Percentiles rank a stretch among this genome's conserved stretches.
phyloP scores from a whole-genome alignment of 2,797 vertebrate species.

The Trematomus bernacchii region DNA sequence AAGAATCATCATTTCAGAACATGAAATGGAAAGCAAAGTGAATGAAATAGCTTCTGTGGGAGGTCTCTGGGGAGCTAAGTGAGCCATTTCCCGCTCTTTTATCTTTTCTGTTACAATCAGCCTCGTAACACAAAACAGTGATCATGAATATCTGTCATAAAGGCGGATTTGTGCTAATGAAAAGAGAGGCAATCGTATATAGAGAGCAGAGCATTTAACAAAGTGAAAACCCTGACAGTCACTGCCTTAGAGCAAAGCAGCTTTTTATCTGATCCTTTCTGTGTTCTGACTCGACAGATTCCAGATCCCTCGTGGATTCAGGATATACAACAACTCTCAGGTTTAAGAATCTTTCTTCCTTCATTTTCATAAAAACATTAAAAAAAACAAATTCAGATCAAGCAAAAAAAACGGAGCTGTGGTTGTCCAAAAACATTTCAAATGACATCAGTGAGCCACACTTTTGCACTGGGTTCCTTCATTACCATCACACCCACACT shows the following conservation, averaged over 20 bases:
- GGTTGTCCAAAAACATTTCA: neutral
- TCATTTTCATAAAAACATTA: neutral
- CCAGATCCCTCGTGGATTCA: neutral
- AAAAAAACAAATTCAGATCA: neutral
- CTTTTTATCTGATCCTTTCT: neutral
- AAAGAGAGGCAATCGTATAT: neutral
- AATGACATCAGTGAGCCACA: neutral
- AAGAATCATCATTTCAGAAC: neutral
- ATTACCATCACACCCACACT: neutral
- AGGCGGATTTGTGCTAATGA: slow-evolving; percentile 28
- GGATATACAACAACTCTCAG: neutral
- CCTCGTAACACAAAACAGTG: slow-evolving; percentile 24
- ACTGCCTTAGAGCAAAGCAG: neutral
- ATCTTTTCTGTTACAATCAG: slow-evolving; percentile 19
- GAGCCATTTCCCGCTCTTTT: slow-evolving; percentile 21
- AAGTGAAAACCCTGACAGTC: neutral
- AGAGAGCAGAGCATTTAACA: slow-evolving; percentile 2
- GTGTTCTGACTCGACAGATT: neutral
- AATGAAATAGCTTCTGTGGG: slow-evolving; percentile 5
- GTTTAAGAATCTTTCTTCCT: neutral
- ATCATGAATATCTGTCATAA: slow-evolving; percentile 25
- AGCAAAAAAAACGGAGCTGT: neutral
- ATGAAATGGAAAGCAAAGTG: slow-evolving; percentile 16
- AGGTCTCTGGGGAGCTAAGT: slow-evolving; percentile 1
- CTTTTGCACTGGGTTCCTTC: neutral